These are phyloP conservation scores for Cossypha polioptera DNA, from an alignment of 2,797 vertebrate genomes.

Conservation along the genomic window DNA sequence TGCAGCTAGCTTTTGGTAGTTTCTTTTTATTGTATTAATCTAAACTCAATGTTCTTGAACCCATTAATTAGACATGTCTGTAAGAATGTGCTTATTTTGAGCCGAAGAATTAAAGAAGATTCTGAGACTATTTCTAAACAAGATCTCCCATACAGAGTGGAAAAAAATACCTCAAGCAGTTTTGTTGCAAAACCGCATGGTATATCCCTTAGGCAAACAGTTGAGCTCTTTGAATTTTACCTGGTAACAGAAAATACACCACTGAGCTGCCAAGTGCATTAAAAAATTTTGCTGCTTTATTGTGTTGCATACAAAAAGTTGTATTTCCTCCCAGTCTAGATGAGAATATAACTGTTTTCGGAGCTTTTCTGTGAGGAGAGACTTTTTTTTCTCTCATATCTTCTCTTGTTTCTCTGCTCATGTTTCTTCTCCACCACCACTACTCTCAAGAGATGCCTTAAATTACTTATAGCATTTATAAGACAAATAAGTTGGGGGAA, in stretches of 20 bases:
- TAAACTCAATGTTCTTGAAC: neutral
- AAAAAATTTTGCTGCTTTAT: neutral
- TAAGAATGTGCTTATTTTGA: neutral
- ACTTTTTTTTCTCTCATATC: neutral
- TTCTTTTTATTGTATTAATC: neutral
- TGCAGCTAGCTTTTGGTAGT: neutral
- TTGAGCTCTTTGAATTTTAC: neutral
- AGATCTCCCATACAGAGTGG: neutral
- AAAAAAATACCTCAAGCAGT: neutral
- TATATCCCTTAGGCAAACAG: neutral
- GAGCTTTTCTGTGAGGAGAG: conserved; percentile 6
- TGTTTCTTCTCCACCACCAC: neutral
- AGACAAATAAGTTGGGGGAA: neutral
- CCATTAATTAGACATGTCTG: neutral
- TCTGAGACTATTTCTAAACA: neutral
- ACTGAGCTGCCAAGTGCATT: neutral
- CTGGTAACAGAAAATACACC: neutral
- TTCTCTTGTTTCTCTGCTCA: neutral
- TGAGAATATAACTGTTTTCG: neutral
- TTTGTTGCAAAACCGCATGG: neutral
- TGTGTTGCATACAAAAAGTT: neutral
- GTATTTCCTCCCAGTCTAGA: neutral
- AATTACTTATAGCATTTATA: neutral
- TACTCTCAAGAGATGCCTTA: neutral
- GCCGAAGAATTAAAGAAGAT: neutral